Percentiles rank a stretch among this genome's conserved stretches.
Evolutionary conservation across 2,797 vertebrate species (phyloP).

Genomic region (Cyprinella venusta): DNA sequence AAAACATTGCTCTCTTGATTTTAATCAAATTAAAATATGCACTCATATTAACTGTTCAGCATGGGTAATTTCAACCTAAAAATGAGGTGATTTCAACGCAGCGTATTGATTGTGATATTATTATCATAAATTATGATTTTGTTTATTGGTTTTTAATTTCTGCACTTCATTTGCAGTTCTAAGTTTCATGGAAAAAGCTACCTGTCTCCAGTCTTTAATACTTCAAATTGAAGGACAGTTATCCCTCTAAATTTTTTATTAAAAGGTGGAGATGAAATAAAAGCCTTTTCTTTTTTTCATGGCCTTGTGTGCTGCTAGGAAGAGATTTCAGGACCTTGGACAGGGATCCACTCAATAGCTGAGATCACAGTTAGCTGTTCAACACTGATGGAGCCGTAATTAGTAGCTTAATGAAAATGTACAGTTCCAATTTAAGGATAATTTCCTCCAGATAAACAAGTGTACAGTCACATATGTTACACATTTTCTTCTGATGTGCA

Average conservation of each 20-base stretch:
- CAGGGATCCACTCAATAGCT: neutral
- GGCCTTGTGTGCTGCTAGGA: neutral
- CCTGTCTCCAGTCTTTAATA: neutral
- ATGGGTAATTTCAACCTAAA: neutral
- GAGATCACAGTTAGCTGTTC: neutral
- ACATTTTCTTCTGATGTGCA: neutral
- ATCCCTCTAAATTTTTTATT: neutral
- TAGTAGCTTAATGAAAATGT: slow-evolving; percentile 21
- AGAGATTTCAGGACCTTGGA: slow-evolving; percentile 50
- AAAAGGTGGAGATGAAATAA: neutral
- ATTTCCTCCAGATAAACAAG: slow-evolving; percentile 23
- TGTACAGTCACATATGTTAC: neutral
- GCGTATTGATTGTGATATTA: neutral
- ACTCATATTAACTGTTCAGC: neutral
- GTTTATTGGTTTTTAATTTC: neutral
- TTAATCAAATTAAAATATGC: neutral
- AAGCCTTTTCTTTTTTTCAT: neutral
- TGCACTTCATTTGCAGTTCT: neutral
- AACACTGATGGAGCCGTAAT: neutral
- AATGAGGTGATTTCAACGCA: neutral
- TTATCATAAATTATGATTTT: neutral
- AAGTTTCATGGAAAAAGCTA: neutral
- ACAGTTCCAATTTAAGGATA: slow-evolving; percentile 16
- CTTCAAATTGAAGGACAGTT: neutral
- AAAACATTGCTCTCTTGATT: neutral